These are phyloP conservation scores for Sinelater perroti DNA, from an alignment of 2,888 invertebrate species.

Conservation along the genomic window DNA sequence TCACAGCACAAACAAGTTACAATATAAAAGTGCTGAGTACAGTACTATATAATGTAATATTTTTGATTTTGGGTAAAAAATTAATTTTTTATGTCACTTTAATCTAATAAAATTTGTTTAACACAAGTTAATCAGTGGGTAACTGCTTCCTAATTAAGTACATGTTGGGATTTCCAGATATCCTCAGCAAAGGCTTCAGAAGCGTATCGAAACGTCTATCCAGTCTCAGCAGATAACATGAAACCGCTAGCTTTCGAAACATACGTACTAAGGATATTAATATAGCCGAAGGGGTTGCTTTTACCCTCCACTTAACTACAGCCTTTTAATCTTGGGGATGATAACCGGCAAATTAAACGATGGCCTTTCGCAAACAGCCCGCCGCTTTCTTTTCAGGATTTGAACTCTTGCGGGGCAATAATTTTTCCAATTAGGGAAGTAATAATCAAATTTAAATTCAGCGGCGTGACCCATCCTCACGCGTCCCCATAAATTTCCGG, in stretches of 20 bases:
- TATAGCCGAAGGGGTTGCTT: constrained; percentile 12
- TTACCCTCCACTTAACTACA: constrained; percentile 8
- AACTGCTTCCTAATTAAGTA: constrained; percentile 16
- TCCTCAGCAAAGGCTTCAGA: constrained; percentile 21
- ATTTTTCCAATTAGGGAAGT: neutral
- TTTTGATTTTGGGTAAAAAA: too few relatives aligned
- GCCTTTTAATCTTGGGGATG: constrained; percentile 1
- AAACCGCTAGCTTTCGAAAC: constrained; percentile 20
- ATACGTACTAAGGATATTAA: constrained; percentile 15
- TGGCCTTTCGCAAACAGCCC: too few relatives aligned
- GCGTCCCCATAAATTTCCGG: constrained; percentile 25
- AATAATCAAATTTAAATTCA: constrained; percentile 14
- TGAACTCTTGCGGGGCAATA: neutral
- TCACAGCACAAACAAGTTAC: too few relatives aligned
- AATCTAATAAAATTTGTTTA: too few relatives aligned
- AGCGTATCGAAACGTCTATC: constrained; percentile 12
- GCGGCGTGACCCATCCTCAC: constrained; percentile 10
- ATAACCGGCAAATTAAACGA: neutral
- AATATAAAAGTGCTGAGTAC: too few relatives aligned
- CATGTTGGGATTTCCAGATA: constrained; percentile 17
- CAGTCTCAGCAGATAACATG: constrained; percentile 14
- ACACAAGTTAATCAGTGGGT: too few relatives aligned
- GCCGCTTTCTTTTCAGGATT: too few relatives aligned
- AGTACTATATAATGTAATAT: too few relatives aligned
- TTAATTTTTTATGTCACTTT: too few relatives aligned